Evolutionary conservation across 1,140 invertebrate species (phyloP).

Genomic region (Drosophila nigrodunni): DNA sequence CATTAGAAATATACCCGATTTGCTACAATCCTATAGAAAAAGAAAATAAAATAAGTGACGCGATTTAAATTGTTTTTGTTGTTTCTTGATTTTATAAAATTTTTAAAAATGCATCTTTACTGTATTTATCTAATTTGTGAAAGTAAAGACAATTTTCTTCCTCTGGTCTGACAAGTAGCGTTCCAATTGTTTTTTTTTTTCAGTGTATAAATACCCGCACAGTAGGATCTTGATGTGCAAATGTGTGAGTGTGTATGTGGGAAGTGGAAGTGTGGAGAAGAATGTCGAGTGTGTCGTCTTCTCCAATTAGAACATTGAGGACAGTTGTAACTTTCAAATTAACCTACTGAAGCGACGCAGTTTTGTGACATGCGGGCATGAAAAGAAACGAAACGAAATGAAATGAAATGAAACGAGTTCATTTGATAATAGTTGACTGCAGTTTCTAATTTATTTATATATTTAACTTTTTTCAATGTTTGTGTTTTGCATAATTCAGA

Average conservation of each 20-base stretch:
- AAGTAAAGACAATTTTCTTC: too few species aligned
- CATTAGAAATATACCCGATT: too few species aligned
- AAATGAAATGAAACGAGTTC: not conserved
- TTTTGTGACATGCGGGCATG: slow-evolving; percentile 1
- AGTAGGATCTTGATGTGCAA: not conserved
- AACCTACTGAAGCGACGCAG: slow-evolving; percentile 41
- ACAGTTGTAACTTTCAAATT: slow-evolving; percentile 72
- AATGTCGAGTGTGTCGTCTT: slow-evolving; percentile 37
- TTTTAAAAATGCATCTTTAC: too few species aligned
- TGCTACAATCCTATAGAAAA: too few species aligned
- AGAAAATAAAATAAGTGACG: too few species aligned
- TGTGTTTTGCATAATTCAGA: slow-evolving; percentile 43
- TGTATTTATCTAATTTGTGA: too few species aligned
- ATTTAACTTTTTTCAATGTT: slow-evolving; percentile 1
- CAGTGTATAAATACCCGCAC: not conserved
- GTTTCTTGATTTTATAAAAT: too few species aligned
- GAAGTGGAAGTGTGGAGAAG: slow-evolving; percentile 18
- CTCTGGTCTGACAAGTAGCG: too few species aligned
- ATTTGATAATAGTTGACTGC: slow-evolving; percentile 2
- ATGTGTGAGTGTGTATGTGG: slow-evolving; percentile 31
- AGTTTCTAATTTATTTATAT: not conserved
- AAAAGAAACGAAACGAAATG: not conserved
- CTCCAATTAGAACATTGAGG: slow-evolving; percentile 60
- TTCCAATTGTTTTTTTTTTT: too few species aligned
- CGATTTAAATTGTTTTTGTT: too few species aligned